Evolutionary conservation across 2,888 invertebrate species (phyloP).

Genomic region (Harpagoxenus sublaevis): DNA sequence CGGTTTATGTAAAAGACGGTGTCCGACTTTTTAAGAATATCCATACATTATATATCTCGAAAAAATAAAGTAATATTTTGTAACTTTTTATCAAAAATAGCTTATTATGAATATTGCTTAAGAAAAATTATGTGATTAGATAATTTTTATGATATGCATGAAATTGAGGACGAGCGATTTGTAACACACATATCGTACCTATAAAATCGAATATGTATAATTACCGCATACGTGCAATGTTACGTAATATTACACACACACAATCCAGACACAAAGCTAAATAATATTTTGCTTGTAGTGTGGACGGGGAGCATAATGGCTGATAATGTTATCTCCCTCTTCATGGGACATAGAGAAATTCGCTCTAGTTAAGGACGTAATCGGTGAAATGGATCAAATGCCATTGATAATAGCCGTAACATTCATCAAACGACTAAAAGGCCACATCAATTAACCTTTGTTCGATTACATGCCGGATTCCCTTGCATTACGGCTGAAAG

Average conservation of each 20-base stretch:
- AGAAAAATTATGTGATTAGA: neutral
- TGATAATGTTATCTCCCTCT: slow-evolving; percentile 48
- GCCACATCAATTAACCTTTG: slow-evolving; percentile 54
- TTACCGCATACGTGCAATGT: neutral
- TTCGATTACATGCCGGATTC: slow-evolving; percentile 47
- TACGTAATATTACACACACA: neutral
- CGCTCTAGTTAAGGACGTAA: slow-evolving; percentile 55
- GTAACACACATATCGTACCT: neutral
- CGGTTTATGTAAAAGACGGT: neutral
- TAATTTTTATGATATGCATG: neutral
- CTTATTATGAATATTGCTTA: neutral
- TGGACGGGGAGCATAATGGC: slow-evolving; percentile 31
- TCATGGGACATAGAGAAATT: slow-evolving; percentile 32
- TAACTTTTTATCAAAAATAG: neutral
- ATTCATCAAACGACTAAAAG: slow-evolving; percentile 56
- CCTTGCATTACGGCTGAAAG: slow-evolving; percentile 43
- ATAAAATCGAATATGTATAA: slow-evolving; percentile 20
- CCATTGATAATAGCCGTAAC: slow-evolving; percentile 59
- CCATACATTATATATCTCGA: neutral
- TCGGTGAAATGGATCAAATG: slow-evolving; percentile 57
- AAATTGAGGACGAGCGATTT: neutral
- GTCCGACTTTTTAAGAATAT: neutral
- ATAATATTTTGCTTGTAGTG: slow-evolving; percentile 40
- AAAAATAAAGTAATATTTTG: neutral
- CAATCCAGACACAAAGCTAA: slow-evolving; percentile 12